phyloP scores from a whole-genome alignment of 2,888 invertebrate species.

The Camptogramma bilineatum region DNA sequence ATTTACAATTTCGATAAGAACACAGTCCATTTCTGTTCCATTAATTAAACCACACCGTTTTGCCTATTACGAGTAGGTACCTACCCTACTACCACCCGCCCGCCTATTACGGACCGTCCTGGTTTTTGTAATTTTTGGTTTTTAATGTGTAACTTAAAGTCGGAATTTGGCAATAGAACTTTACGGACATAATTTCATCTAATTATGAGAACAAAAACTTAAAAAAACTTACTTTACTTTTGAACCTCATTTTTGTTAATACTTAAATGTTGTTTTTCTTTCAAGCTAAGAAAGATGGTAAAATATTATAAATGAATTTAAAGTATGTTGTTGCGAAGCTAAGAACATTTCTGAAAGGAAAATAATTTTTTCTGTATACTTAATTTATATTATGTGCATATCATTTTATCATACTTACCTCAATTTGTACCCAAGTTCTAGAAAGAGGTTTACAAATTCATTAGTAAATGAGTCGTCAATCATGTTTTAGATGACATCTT shows the following conservation, averaged over 20 bases:
- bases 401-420: too few species aligned
- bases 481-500: too few species aligned
- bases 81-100: background rate
- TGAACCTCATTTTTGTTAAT: too few species aligned
- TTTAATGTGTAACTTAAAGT: conserved; percentile 5
- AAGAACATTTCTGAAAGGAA: too few species aligned
- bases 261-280: background rate
- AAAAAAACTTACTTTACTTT: background rate
- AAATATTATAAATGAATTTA: too few species aligned
- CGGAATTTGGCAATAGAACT: background rate
- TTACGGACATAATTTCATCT: background rate
- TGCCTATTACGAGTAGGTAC: conserved; percentile 23
- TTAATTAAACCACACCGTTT: conserved; percentile 39
- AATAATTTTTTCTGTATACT: too few species aligned
- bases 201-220: background rate
- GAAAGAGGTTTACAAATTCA: too few species aligned
- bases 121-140: conserved; percentile 8
- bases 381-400: too few species aligned
- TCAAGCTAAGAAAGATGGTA: too few species aligned
- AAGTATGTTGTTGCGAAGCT: too few species aligned
- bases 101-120: conserved; percentile 1
- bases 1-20: conserved; percentile 42
- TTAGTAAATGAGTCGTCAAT: too few species aligned
- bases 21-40: conserved; percentile 26
- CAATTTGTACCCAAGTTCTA: too few species aligned